These are phyloP conservation scores for Pagetopsis macropterus DNA, from an alignment of 2,797 vertebrate genomes.

Conservation along the genomic window DNA sequence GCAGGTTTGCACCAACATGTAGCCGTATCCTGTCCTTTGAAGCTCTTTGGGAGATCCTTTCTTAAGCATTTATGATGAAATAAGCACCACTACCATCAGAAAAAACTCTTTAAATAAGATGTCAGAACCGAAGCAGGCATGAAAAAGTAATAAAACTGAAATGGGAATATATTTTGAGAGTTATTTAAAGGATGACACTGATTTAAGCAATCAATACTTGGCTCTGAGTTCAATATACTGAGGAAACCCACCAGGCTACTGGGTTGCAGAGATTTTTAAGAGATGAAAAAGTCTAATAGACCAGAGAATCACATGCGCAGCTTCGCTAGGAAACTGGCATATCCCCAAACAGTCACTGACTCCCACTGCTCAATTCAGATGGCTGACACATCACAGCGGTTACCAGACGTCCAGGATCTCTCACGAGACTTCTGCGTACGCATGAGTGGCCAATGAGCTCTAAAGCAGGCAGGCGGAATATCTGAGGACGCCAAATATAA, in stretches of 20 bases:
- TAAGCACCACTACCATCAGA: background rate
- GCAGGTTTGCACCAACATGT: background rate
- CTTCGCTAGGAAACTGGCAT: slow-evolving; percentile 41
- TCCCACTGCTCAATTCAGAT: slow-evolving; percentile 44
- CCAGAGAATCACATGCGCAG: slow-evolving; percentile 16
- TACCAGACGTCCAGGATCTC: slow-evolving; percentile 29
- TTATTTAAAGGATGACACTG: slow-evolving; percentile 50
- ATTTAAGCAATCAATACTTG: slow-evolving; percentile 62
- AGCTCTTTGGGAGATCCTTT: slow-evolving; percentile 1
- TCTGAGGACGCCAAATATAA: background rate
- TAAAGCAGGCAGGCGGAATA: slow-evolving; percentile 3
- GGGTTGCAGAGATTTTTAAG: slow-evolving; percentile 22
- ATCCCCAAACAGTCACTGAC: slow-evolving; percentile 24
- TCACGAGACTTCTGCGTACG: slow-evolving; percentile 14
- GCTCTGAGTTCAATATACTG: slow-evolving; percentile 32
- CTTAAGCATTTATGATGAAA: background rate
- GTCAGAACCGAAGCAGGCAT: slow-evolving; percentile 7
- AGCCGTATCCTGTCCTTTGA: background rate
- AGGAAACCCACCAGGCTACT: slow-evolving; percentile 10
- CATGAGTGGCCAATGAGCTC: slow-evolving; percentile 17
- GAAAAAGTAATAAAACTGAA: slow-evolving; percentile 9
- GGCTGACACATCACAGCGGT: slow-evolving; percentile 39
- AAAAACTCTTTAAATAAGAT: slow-evolving; percentile 14
- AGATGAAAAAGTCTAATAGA: slow-evolving; percentile 49
- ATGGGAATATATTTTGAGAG: slow-evolving; percentile 26